A percentile compares a stretch with the other conserved stretches of the same genome.
Conservation (phyloP, 2,888 invertebrate genomes). For the Mythimna albipuncta region DNA sequence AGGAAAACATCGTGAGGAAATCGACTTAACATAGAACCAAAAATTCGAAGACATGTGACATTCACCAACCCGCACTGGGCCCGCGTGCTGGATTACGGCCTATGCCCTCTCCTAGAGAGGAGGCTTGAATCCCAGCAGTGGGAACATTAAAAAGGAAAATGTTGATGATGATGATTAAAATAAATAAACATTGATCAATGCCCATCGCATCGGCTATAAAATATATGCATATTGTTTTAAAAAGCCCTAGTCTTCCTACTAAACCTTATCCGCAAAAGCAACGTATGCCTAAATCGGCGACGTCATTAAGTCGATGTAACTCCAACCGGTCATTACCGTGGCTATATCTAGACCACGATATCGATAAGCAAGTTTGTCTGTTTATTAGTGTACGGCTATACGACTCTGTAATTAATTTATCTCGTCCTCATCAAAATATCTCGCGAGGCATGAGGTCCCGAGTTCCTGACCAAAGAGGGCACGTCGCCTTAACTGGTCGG, state of each 20-base stretch:
- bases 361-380: conserved; percentile 80
- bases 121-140: no score
- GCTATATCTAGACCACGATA: conserved; percentile 73
- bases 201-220: neutral
- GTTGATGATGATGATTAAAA: no score
- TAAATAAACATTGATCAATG: no score
- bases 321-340: conserved; percentile 69
- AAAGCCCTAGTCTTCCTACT: conserved; percentile 27
- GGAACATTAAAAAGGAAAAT: no score
- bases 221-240: conserved; percentile 16
- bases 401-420: conserved; percentile 86
- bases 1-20: no score
- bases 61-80: no score
- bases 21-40: no score
- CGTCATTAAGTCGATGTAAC: conserved; percentile 64
- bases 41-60: no score
- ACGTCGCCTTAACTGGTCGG: conserved; percentile 48
- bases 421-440: conserved; percentile 86
- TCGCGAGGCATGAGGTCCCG: conserved; percentile 80
- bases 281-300: conserved; percentile 59
- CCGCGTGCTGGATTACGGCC: no score
- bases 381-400: conserved; percentile 76
- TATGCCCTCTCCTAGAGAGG: no score
- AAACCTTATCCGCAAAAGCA: conserved; percentile 49
- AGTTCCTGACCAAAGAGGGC: conserved; percentile 75